Evolutionary conservation across 2,113 vertebrate species (phyloP).

Genomic region (Crotalus viridis): DNA sequence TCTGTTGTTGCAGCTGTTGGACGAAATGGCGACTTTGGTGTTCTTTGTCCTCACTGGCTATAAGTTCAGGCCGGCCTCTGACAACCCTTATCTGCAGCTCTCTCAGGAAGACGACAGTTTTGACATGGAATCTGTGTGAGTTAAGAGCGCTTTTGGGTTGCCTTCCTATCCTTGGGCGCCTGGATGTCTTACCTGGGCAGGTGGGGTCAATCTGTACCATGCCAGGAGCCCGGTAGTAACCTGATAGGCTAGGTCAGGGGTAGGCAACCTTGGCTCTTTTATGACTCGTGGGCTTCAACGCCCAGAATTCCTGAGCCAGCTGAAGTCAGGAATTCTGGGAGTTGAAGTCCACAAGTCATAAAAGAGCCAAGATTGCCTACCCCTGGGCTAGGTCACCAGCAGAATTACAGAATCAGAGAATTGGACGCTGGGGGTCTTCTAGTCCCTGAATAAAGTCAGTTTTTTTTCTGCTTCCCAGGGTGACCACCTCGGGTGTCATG

Average conservation of each 20-base stretch:
- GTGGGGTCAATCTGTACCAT: background rate
- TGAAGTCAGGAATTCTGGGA: too few species aligned
- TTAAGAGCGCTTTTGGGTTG: slow-evolving; percentile 35
- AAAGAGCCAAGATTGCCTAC: too few species aligned
- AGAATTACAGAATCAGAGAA: too few species aligned
- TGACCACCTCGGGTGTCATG: slow-evolving; percentile 75
- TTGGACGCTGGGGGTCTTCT: too few species aligned
- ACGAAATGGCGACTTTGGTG: slow-evolving; percentile 81
- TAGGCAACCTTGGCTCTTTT: too few species aligned
- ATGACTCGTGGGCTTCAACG: too few species aligned
- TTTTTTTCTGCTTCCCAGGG: slow-evolving; percentile 48
- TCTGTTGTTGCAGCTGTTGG: slow-evolving; percentile 72
- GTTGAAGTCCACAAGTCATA: too few species aligned
- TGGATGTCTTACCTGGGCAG: background rate
- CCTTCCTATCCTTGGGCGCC: background rate
- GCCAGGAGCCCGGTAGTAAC: background rate
- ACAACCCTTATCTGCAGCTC: slow-evolving; percentile 86
- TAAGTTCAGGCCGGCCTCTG: slow-evolving; percentile 84
- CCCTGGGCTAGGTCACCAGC: background rate
- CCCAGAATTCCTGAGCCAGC: too few species aligned
- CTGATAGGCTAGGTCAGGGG: background rate
- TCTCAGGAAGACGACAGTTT: slow-evolving; percentile 83
- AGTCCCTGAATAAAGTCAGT: background rate
- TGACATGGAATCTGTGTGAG: slow-evolving; percentile 86
- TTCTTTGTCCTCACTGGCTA: slow-evolving; percentile 87